A percentile compares a stretch with the other conserved stretches of the same genome.
These are phyloP conservation scores for Myotis daubentonii DNA, from an alignment of 2,797 vertebrate genomes.

Conservation along the genomic window DNA sequence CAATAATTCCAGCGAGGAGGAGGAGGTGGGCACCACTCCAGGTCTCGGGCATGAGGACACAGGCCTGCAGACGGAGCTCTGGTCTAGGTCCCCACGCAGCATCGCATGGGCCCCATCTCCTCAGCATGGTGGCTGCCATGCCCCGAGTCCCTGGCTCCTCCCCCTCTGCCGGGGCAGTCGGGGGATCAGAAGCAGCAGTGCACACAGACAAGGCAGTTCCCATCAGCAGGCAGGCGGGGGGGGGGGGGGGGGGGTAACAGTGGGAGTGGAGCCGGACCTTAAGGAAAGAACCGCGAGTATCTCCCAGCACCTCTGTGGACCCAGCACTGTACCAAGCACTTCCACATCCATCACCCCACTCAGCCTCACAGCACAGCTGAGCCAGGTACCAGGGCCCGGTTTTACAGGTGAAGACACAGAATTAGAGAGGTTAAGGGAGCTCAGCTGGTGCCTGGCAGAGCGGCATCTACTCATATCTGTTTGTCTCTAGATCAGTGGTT, in stretches of 20 bases:
- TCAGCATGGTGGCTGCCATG: background rate
- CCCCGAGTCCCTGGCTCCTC: background rate
- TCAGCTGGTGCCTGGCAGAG: background rate
- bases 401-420: background rate
- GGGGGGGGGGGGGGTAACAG: too few species aligned
- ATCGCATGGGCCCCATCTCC: background rate
- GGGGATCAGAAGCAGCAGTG: background rate
- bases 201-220: background rate
- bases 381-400: background rate
- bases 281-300: background rate
- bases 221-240: background rate
- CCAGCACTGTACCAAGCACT: background rate
- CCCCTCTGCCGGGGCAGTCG: background rate
- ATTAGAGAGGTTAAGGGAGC: background rate
- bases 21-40: background rate
- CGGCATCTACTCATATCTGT: background rate
- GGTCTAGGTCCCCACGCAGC: background rate
- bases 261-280: background rate
- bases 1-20: background rate
- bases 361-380: background rate
- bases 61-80: background rate
- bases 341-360: background rate
- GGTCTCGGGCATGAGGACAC: background rate
- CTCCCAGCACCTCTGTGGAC: background rate
- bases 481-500: too few species aligned